Base-by-base conservation (phyloP, 2,888 invertebrate species). In the Agrilus biguttatus region DNA sequence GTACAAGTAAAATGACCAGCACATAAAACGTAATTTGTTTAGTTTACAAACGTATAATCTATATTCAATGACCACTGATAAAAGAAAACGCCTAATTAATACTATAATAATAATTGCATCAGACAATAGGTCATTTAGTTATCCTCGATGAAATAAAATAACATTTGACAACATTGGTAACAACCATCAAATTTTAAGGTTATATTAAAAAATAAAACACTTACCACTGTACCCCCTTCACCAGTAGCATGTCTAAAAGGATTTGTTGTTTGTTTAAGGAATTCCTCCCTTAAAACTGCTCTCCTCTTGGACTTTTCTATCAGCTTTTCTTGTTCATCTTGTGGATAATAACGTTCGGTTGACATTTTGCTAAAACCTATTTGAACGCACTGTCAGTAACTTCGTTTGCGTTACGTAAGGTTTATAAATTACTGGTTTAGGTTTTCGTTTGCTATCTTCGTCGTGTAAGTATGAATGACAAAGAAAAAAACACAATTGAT, bases 191-290 rank as follows among this genome's bases (percentile, higher is more conserved):
- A 28, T 28, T 28, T 8, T 28, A 2, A 28, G 28, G 28, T 28
- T 28, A 28, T 28, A 10, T 28, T 28, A 14, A 23, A 8, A 10
- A 41, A 10, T 10, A 28, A 28, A 2, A 10, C 33, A 78, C 82
- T 73, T 72, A 86, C 85, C 61, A 84, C 69, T 62, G 73, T 69
- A 39, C 84, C 84, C 53, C 79, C 78, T 62, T 80, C 77, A 12
- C 70, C 71, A 1, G 71, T 65, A 12, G 75, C 77, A 69, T 82
- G 78, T 56, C 75, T 73, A 60, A 74, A 74, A 2, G 91, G 91
- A 64, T 87, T 80, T 0, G 76, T 70, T 21, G 67, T 63, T 56
- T 82, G 74, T 62, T 82, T 84, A 17, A 81, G 59, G 60, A 79
- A 91, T 58, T 86, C 77, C n/a, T 71, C 67, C 48, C 88, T 73